Base-by-base conservation (phyloP, 2,888 invertebrate genomes). In the Drosophila paracracens region DNA sequence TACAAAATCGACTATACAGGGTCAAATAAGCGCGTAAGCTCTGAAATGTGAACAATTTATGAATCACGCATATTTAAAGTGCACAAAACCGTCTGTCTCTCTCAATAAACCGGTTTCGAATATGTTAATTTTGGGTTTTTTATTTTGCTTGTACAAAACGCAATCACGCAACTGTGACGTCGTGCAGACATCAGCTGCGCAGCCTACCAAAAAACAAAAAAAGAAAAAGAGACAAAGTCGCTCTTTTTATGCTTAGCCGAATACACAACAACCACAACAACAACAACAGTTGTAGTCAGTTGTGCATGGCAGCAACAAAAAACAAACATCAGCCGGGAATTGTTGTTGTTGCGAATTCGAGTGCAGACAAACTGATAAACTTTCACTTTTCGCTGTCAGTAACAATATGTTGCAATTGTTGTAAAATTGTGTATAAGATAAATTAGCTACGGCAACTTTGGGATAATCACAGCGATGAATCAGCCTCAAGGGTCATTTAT, bases 1-100 rank as follows among this genome's bases (percentile, higher is more conserved):
- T 84, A 83, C 84, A 83, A 85, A 84, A 85, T 87, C 82, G 74
- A 68, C 74, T 73, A 76, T 66, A 83, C 88, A 88, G 88, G 90
- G 90, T 88, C 83, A 88, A 74, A 63, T 74, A 74, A 77, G 63
- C 72, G 76, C 74, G 65, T 71, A 70, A 64, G 72, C 68, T 63
- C 68, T 79, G 70, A 85, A 82, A 84, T 74, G 72, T 61, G 63
- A 74, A 74, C 60, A 71, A 69, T 76, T 67, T 74, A 83, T 89
- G 85, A 86, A 86, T 88, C 89, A 88, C 80, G 71, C 58, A 74
- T 51, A 51, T 43, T 71, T 53, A 43, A 50, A 64, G 52, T 71
- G 59, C 65, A 65, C 63, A 33, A 38, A 62, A 51, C 25, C 35
- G 53, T 8, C 29, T 58, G 63, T 31, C 27, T 27, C 60, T 5